Conservation (phyloP, 2,113 vertebrate genomes). For the Balaeniceps rex region DNA sequence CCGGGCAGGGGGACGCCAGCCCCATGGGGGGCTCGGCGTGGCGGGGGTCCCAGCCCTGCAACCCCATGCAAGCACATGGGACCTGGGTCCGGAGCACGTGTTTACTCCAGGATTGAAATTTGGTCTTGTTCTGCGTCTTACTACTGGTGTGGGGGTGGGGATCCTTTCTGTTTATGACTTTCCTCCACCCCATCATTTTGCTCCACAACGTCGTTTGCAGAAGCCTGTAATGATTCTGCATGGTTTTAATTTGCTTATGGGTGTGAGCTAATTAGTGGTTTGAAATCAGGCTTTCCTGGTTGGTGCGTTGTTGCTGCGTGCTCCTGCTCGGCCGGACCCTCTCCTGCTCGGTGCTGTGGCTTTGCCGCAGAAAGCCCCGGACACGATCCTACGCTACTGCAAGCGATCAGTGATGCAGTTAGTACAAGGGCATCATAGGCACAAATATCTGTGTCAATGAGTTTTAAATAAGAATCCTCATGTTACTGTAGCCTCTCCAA, state of each 20-base stretch:
- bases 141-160: neutral
- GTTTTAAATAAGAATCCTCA: neutral
- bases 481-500: neutral
- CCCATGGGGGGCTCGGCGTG: accelerated
- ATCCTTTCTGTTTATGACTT: neutral
- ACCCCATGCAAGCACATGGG: neutral
- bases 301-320: accelerated
- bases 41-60: neutral
- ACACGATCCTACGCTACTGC: accelerated
- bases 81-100: accelerated
- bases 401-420: accelerated
- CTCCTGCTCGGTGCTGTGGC: neutral
- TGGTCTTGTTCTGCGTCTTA: neutral
- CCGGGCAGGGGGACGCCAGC: accelerated
- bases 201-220: neutral
- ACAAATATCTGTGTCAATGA: accelerated
- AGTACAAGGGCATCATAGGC: neutral
- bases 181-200: neutral
- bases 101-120: accelerated
- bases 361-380: neutral
- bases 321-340: neutral
- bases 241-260: neutral
- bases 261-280: neutral
- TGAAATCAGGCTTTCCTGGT: neutral
- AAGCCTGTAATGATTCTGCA: neutral